Percentiles rank a stretch among this genome's conserved stretches.
Evolutionary conservation across 2,797 vertebrate genomes (phyloP).

Genomic region (Carcharodon carcharias): DNA sequence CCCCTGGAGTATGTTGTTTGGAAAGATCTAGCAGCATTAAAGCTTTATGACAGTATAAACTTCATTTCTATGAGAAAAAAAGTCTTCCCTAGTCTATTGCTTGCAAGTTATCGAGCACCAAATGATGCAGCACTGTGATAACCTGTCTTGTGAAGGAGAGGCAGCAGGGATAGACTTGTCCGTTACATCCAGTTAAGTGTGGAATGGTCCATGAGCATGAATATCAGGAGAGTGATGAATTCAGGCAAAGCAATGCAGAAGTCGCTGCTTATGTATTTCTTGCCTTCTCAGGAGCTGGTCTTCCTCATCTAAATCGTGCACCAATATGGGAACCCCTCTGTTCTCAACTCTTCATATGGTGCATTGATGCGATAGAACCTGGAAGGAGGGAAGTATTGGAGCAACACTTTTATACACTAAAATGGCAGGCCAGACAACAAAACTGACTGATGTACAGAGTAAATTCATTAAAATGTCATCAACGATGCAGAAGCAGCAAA

Average conservation of each 20-base stretch:
- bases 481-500: too few species aligned
- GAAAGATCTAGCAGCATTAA: background rate
- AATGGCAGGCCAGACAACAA: too few species aligned
- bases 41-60: background rate
- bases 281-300: background rate
- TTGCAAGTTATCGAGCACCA: background rate
- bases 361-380: too few species aligned
- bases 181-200: background rate
- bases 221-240: background rate
- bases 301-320: background rate
- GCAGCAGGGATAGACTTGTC: background rate
- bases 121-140: background rate
- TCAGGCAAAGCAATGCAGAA: background rate
- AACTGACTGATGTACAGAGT: too few species aligned
- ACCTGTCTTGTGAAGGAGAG: too few species aligned
- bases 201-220: background rate
- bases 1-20: background rate
- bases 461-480: too few species aligned
- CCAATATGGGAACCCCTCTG: background rate
- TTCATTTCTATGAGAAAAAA: background rate
- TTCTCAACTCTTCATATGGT: too few species aligned
- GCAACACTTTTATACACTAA: too few species aligned
- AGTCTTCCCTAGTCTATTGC: background rate
- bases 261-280: background rate
- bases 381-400: background rate